These are phyloP conservation scores for Selene dorsalis DNA, from an alignment of 2,797 vertebrate genomes.

Conservation along the genomic window DNA sequence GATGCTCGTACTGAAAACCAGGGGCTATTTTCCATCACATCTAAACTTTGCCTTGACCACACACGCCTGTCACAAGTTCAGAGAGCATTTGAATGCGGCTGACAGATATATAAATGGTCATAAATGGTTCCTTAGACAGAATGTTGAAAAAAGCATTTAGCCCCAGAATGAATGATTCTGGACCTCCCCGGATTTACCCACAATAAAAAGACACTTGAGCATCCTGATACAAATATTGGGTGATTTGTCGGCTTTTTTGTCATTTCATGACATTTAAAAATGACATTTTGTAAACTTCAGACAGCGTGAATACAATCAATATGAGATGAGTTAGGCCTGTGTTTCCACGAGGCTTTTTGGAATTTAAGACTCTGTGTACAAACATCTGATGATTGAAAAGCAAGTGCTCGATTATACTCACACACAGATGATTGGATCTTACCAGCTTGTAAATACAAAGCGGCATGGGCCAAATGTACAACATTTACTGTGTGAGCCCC, in stretches of 20 bases:
- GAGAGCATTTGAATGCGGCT: conserved; percentile 70
- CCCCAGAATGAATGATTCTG: conserved; percentile 71
- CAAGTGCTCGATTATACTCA: conserved; percentile 77
- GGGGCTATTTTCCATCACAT: conserved; percentile 76
- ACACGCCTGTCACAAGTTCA: conserved; percentile 75
- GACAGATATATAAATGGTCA: conserved; percentile 81
- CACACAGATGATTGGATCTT: conserved; percentile 80
- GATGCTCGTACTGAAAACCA: conserved; percentile 72
- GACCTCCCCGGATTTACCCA: conserved; percentile 76
- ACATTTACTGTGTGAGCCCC: conserved; percentile 67
- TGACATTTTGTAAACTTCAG: conserved; percentile 80
- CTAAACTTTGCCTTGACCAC: conserved; percentile 74
- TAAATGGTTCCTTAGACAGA: conserved; percentile 74
- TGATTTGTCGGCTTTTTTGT: conserved; percentile 76
- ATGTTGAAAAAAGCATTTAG: conserved; percentile 78
- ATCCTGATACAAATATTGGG: conserved; percentile 81
- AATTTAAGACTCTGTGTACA: conserved; percentile 83
- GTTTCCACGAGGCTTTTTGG: conserved; percentile 82
- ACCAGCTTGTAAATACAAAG: conserved; percentile 79
- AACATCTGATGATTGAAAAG: conserved; percentile 83
- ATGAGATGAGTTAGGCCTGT: conserved; percentile 71
- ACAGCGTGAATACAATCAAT: conserved; percentile 80
- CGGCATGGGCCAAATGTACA: conserved; percentile 72
- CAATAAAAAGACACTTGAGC: conserved; percentile 81
- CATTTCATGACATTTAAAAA: conserved; percentile 78